Conservation (phyloP, 1,140 invertebrate species). For the Caligus rogercresseyi region DNA sequence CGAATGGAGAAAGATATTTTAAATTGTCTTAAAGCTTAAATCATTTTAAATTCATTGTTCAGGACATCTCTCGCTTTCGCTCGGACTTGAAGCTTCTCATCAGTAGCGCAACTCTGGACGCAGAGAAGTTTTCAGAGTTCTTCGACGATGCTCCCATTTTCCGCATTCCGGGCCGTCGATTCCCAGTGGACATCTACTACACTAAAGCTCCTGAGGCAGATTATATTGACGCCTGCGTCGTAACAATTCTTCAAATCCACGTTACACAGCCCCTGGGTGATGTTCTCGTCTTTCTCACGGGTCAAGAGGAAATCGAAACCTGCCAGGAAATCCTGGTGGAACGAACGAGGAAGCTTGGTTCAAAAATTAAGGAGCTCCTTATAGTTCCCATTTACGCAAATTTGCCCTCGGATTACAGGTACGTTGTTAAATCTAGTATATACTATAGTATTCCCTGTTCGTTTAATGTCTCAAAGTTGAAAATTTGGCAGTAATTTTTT, state of each 20-base stretch:
- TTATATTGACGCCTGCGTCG: constrained; percentile 91
- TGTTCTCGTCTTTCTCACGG: constrained; percentile 90
- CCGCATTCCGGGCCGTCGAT: constrained; percentile 69
- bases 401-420: constrained; percentile 94
- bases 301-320: constrained; percentile 85
- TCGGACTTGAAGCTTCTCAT: constrained; percentile 88
- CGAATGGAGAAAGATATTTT: no score
- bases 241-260: constrained; percentile 93
- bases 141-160: constrained; percentile 98
- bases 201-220: constrained; percentile 97
- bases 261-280: constrained; percentile 86
- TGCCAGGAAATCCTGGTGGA: constrained; percentile 83
- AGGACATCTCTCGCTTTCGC: constrained; percentile 81
- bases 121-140: constrained; percentile 92
- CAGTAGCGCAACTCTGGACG: constrained; percentile 93
- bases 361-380: constrained; percentile 77
- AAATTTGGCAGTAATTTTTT: no score
- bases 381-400: constrained; percentile 96
- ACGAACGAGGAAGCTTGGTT: constrained; percentile 67
- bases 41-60: no score
- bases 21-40: no score
- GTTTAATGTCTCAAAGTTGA: no score
- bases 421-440: no score
- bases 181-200: constrained; percentile 88
- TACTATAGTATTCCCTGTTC: no score